Percentiles rank a stretch among this genome's conserved stretches.
Evolutionary conservation across 2,888 invertebrate genomes (phyloP).

Genomic region (Drosophila yooni): DNA sequence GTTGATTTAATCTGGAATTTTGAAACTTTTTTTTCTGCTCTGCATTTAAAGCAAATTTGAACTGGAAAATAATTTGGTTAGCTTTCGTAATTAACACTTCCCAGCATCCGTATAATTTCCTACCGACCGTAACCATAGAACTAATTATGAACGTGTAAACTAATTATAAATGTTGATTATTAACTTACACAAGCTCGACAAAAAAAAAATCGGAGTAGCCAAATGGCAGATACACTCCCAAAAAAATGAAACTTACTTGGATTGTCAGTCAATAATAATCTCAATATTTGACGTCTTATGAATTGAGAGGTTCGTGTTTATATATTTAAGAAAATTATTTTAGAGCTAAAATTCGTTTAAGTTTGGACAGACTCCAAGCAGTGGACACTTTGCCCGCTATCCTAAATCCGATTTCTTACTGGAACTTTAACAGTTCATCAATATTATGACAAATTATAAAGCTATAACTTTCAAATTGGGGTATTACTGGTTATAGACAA

Average conservation of each 20-base stretch:
- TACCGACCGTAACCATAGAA: not conserved
- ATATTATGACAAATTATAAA: not conserved
- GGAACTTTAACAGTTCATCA: not conserved
- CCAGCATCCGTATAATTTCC: not conserved
- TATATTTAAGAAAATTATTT: not conserved
- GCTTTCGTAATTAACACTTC: slow-evolving; percentile 8
- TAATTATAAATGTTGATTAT: slow-evolving; percentile 19
- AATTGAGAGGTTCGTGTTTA: rapidly evolving
- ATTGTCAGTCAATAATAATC: not conserved
- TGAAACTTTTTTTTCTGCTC: too few relatives aligned
- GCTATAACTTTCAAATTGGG: not conserved
- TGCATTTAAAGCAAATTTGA: not conserved
- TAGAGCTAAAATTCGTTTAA: not conserved
- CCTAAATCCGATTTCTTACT: not conserved
- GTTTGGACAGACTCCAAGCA: not conserved
- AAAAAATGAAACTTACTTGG: not conserved
- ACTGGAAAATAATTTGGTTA: slow-evolving; percentile 12
- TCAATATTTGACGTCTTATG: not conserved
- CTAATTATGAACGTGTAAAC: slow-evolving; percentile 21
- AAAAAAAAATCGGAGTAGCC: not conserved
- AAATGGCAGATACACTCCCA: not conserved
- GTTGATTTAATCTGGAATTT: not conserved
- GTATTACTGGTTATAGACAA: not conserved
- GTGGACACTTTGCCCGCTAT: not conserved
- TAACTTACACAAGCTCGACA: not conserved